Evolutionary conservation across 1,140 invertebrate genomes (phyloP).

Genomic region (Panagrolaimus sp.): DNA sequence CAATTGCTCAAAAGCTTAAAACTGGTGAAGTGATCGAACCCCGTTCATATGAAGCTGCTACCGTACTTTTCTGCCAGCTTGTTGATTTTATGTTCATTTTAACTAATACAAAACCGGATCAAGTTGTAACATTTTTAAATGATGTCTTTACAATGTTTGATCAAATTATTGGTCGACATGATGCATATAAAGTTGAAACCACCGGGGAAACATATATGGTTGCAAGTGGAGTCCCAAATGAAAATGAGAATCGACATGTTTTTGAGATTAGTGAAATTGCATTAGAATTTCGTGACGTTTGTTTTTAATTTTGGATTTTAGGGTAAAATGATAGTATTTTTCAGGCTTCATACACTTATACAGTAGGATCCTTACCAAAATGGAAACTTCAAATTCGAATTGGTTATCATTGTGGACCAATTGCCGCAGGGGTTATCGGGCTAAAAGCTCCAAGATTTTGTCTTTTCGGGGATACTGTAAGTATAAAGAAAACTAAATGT

Average conservation of each 20-base stretch:
- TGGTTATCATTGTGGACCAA: slow-evolving; percentile 61
- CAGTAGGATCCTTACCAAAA: slow-evolving; percentile 38
- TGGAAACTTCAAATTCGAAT: slow-evolving; percentile 56
- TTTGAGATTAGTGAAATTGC: slow-evolving; percentile 65
- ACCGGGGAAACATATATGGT: slow-evolving; percentile 74
- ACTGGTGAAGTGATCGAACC: slow-evolving; percentile 66
- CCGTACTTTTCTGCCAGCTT: slow-evolving; percentile 58
- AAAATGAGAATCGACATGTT: slow-evolving; percentile 69
- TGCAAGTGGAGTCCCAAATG: slow-evolving; percentile 74
- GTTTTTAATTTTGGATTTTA: too few species aligned
- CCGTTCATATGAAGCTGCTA: slow-evolving; percentile 53
- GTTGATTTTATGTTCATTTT: slow-evolving; percentile 52
- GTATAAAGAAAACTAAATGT: background rate
- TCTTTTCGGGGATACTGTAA: slow-evolving; percentile 77
- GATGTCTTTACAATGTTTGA: slow-evolving; percentile 75
- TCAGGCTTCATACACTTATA: slow-evolving; percentile 42
- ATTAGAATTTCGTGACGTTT: slow-evolving; percentile 59
- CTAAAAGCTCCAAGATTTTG: slow-evolving; percentile 63
- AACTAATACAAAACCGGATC: slow-evolving; percentile 59
- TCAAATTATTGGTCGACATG: slow-evolving; percentile 72
- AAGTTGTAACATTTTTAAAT: slow-evolving; percentile 72
- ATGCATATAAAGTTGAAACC: slow-evolving; percentile 69
- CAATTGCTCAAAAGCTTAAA: slow-evolving; percentile 87
- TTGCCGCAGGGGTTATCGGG: slow-evolving; percentile 65
- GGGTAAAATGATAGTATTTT: too few species aligned